Evolutionary conservation across 2,113 vertebrate species (phyloP), one percentile per base, ranked within the genome.

Genomic region (Tinamus guttatus): DNA sequence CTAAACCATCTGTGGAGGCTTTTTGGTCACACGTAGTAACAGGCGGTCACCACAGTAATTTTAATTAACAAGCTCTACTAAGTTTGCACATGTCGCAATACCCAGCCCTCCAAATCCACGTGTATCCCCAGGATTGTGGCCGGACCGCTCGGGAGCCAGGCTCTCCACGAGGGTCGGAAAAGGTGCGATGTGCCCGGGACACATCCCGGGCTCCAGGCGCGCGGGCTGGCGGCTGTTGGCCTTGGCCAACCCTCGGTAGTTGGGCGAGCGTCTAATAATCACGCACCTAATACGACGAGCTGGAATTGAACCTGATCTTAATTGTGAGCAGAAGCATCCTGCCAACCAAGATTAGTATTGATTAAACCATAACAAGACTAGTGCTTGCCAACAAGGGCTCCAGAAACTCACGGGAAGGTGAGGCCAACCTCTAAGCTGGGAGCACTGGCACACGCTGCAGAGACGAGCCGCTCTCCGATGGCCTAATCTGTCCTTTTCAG

Each of bases 271-370:
- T 71, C 49, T 94, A 93, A 96, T 84, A 93, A 95, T 96, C 95
- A 91, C 91, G 92, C 89, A 92, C 83, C 94, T 93, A 96, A 91
- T 93, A 93, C 82, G 79, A 95, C 0, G 43, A 95, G 95, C 91
- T 78, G 62, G 76, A 94, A 96, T 95, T 96, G 93, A 96, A 95
- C 93, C 88, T 58, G 92, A 88, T 95, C 94, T 95, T 94, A 96
- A 96, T 97, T 97, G 97, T 87, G 96, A 95, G 84, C 93, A 97
- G 92, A 95, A 94, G 90, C 95, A 97, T 95, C 92, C 88, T 94
- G 96, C 92, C 93, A 92, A 89, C 90, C 91, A 88, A 96, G 88
- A 95, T 97, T 96, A 97, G 95, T 97, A 96, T 97, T 96, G 96
- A 96, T 97, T 97, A 96, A 97, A 80, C 73, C 84, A 94, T 95